phyloP scores from a whole-genome alignment of 2,888 invertebrate genomes.

The Synanthedon myopaeformis region DNA sequence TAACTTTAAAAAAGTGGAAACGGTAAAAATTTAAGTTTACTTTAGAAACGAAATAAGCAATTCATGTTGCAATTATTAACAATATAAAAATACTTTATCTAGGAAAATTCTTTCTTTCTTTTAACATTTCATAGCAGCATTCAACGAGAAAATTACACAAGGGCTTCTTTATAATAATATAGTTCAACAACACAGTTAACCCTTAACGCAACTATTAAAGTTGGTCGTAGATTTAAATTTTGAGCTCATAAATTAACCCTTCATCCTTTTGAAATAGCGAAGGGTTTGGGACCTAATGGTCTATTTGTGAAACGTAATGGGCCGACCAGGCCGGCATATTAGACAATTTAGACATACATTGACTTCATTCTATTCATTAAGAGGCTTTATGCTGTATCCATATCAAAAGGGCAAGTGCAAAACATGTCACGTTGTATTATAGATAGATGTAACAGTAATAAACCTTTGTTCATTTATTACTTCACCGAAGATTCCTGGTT shows the following conservation, averaged over 20 bases:
- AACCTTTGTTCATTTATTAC: too few relatives aligned
- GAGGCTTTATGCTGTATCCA: slow-evolving; percentile 27
- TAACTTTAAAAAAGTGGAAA: too few relatives aligned
- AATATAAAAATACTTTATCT: too few relatives aligned
- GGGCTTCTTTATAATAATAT: slow-evolving; percentile 41
- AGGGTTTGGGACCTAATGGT: slow-evolving; percentile 68
- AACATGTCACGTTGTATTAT: too few relatives aligned
- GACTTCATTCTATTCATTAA: slow-evolving; percentile 47
- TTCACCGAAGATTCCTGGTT: too few relatives aligned
- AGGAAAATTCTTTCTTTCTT: too few relatives aligned
- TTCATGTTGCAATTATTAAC: too few relatives aligned
- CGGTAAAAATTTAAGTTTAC: too few relatives aligned
- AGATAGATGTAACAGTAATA: too few relatives aligned
- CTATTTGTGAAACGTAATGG: slow-evolving; percentile 69
- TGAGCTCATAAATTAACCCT: slow-evolving; percentile 69
- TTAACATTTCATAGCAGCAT: too few relatives aligned
- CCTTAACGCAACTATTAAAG: slow-evolving; percentile 57
- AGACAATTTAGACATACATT: slow-evolving; percentile 61
- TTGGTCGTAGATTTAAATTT: slow-evolving; percentile 68
- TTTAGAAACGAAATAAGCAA: too few relatives aligned
- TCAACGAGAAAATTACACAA: neutral
- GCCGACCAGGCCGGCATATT: slow-evolving; percentile 56
- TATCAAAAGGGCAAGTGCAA: slow-evolving; percentile 8
- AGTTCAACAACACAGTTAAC: slow-evolving; percentile 60
- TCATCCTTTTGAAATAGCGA: slow-evolving; percentile 68